Percentiles rank a stretch among this genome's conserved stretches.
Conservation (phyloP, 2,113 vertebrate species). For the Coturnix japonica region DNA sequence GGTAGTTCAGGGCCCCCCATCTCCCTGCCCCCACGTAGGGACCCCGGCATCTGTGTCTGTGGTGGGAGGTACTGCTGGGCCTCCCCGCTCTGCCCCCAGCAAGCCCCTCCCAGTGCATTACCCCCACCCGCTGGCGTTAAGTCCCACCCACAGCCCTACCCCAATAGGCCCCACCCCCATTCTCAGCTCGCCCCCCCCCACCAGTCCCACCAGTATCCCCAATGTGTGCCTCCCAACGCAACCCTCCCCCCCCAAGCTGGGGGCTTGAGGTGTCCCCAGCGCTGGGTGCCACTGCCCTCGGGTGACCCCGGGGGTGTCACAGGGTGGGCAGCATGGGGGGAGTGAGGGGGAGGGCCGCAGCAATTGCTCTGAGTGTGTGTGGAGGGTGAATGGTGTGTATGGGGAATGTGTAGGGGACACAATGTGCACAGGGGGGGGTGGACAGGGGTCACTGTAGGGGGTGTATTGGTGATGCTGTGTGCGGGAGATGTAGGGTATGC, state of each 20-base stretch:
- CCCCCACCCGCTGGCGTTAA: background rate
- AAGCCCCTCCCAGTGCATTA: background rate
- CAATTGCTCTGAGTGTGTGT: background rate
- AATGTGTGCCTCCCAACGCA: background rate
- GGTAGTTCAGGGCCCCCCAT: conserved; percentile 15
- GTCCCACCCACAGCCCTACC: background rate
- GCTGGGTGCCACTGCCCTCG: background rate
- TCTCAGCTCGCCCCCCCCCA: background rate
- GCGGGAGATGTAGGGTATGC: background rate
- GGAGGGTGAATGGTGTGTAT: background rate
- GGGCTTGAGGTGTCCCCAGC: background rate
- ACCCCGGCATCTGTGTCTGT: background rate
- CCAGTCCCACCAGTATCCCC: conserved; percentile 9
- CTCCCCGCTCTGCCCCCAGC: background rate
- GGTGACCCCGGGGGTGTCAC: background rate
- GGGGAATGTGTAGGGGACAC: background rate
- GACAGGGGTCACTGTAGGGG: background rate
- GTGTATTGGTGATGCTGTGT: background rate
- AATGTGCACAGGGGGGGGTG: background rate
- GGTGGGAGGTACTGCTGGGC: background rate
- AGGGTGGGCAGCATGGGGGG: background rate
- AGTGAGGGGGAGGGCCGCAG: background rate
- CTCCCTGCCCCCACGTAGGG: background rate
- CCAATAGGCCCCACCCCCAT: background rate
- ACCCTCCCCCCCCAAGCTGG: background rate